phyloP scores from a whole-genome alignment of 2,113 vertebrate genomes.

The Albula glossodonta region DNA sequence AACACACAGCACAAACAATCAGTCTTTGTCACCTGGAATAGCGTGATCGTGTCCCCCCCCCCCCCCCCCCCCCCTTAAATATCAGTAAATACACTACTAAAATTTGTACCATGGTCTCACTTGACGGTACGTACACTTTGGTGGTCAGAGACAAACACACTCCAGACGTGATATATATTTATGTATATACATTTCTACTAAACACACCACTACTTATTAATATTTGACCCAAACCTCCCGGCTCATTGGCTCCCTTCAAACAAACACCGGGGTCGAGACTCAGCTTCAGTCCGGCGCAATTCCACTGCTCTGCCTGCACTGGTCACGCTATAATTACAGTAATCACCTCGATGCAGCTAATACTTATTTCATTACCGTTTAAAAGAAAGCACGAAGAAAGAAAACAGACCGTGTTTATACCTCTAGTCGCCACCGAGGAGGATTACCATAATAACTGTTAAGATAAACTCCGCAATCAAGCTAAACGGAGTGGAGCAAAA shows the following conservation, averaged over 20 bases:
- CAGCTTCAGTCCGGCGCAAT: constrained; percentile 44
- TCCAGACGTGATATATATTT: not conserved
- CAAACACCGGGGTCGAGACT: constrained; percentile 10
- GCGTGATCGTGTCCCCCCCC: not conserved
- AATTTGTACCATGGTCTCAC: not conserved
- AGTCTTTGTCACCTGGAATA: not conserved
- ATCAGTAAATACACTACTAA: no score
- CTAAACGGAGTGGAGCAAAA: not conserved
- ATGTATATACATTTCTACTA: not conserved
- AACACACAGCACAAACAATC: not conserved
- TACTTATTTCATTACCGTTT: constrained; percentile 64
- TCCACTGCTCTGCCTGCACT: constrained; percentile 12
- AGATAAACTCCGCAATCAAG: constrained; percentile 2
- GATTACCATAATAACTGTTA: constrained; percentile 12
- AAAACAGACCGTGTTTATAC: not conserved
- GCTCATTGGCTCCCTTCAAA: not conserved
- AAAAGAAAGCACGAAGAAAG: constrained; percentile 21
- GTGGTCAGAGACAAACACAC: not conserved
- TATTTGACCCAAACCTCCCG: not conserved
- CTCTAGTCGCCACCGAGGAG: constrained; percentile 12
- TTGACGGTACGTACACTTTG: not conserved
- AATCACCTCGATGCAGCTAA: constrained; percentile 65
- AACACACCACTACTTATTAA: not conserved
- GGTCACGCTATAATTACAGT: constrained; percentile 63
- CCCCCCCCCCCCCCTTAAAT: no score